phyloP scores from a whole-genome alignment of 2,797 vertebrate genomes.

The Cygnus olor region DNA sequence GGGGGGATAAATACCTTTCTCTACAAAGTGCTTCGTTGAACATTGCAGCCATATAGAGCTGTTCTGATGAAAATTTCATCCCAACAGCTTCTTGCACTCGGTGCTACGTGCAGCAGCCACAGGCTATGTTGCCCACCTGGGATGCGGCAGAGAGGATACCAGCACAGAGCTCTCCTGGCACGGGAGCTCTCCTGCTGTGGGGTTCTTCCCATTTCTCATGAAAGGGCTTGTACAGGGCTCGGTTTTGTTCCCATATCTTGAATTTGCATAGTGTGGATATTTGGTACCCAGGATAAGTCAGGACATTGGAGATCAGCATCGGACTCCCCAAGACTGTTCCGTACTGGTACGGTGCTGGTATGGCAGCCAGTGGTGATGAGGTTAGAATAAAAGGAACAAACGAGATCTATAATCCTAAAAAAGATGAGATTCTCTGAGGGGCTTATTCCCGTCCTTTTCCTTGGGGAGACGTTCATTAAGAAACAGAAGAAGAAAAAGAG shows the following conservation, averaged over 20 bases:
- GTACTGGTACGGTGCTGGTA: background rate
- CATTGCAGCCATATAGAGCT: background rate
- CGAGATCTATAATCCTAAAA: background rate
- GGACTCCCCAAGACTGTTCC: fast-evolving
- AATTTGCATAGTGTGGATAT: background rate
- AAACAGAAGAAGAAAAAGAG: background rate
- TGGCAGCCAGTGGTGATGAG: background rate
- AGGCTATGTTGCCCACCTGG: background rate
- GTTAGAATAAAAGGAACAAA: background rate
- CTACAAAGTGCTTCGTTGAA: background rate
- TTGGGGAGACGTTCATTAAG: background rate
- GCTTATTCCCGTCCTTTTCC: background rate
- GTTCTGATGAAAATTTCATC: background rate
- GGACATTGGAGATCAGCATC: background rate
- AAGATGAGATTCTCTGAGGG: background rate
- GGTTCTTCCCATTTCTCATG: background rate
- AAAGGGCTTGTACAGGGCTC: background rate
- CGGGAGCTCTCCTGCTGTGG: background rate
- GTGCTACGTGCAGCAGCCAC: background rate
- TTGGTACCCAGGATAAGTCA: background rate
- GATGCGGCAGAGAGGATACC: background rate
- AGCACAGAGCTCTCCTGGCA: background rate
- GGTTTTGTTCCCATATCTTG: background rate
- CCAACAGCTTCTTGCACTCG: background rate
- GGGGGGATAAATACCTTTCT: background rate